phyloP scores from a whole-genome alignment of 1,140 invertebrate genomes.

The Drosophila nannoptera region DNA sequence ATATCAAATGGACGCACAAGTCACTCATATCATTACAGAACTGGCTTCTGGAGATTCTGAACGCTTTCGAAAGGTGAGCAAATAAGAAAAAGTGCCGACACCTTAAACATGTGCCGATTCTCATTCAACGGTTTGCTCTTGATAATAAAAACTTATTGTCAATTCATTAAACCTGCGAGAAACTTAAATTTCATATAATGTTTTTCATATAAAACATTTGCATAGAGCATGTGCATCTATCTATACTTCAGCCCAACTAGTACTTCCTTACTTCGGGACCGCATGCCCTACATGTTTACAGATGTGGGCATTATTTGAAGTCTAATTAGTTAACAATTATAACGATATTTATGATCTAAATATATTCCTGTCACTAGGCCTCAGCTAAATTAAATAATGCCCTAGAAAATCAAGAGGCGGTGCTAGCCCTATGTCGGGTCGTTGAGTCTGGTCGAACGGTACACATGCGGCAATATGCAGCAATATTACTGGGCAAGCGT shows the following conservation, averaged over 20 bases:
- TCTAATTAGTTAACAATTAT: too few relatives aligned
- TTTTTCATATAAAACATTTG: not conserved
- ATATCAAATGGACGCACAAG: slow-evolving; percentile 41
- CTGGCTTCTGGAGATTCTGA: slow-evolving; percentile 69
- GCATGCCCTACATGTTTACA: slow-evolving; percentile 1
- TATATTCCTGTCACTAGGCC: slow-evolving; percentile 79
- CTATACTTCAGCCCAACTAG: slow-evolving; percentile 1
- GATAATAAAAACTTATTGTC: not conserved
- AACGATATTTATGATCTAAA: slow-evolving; percentile 10
- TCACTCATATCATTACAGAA: slow-evolving; percentile 67
- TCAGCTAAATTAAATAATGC: slow-evolving; percentile 83
- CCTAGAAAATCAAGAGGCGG: slow-evolving; percentile 83
- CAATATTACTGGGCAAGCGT: slow-evolving; percentile 83
- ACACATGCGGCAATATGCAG: slow-evolving; percentile 85
- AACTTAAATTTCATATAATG: not conserved
- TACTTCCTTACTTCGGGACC: not conserved
- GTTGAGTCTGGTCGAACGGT: slow-evolving; percentile 80
- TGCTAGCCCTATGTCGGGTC: slow-evolving; percentile 82
- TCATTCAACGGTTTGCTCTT: slow-evolving; percentile 13
- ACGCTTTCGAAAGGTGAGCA: slow-evolving; percentile 81
- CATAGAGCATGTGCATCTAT: slow-evolving; percentile 41
- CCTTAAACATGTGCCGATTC: slow-evolving; percentile 19
- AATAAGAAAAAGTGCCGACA: not conserved
- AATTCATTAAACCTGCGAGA: too few relatives aligned
- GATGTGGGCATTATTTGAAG: not conserved